Evolutionary conservation across 2,797 vertebrate species (phyloP).

Genomic region (Enteromius trimaculatus): DNA sequence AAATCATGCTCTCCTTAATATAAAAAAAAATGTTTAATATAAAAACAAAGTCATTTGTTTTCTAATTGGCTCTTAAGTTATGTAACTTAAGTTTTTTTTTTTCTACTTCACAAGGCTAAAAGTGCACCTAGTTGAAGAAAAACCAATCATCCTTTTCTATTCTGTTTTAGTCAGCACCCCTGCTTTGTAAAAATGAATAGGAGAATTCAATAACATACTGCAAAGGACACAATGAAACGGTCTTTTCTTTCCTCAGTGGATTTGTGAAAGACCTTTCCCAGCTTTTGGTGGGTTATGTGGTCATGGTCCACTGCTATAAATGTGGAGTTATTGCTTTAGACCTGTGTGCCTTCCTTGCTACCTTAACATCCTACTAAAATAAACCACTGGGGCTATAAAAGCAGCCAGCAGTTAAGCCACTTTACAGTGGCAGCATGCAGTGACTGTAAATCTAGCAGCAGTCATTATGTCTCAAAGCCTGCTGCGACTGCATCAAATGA

Average conservation of each 20-base stretch:
- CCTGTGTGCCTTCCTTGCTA: constrained; percentile 28
- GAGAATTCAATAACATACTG: not conserved
- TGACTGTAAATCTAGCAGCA: constrained; percentile 49
- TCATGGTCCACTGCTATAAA: constrained; percentile 22
- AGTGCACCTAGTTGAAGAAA: too few relatives aligned
- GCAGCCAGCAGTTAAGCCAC: constrained; percentile 46
- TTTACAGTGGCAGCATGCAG: constrained; percentile 31
- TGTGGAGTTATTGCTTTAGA: constrained; percentile 36
- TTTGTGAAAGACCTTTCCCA: constrained; percentile 6
- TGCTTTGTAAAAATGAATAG: not conserved
- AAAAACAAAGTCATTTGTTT: too few relatives aligned
- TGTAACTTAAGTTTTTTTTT: too few relatives aligned
- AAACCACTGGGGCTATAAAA: constrained; percentile 53
- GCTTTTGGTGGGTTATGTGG: constrained; percentile 21
- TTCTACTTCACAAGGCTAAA: too few relatives aligned
- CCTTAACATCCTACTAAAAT: constrained; percentile 50
- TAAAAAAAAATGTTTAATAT: too few relatives aligned
- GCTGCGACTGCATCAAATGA: constrained; percentile 48
- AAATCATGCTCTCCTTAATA: too few relatives aligned
- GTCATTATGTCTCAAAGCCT: constrained; percentile 48
- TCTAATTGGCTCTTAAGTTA: too few relatives aligned
- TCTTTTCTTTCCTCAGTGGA: constrained; percentile 10
- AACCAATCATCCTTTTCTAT: not conserved
- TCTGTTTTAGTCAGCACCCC: not conserved
- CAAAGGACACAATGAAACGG: constrained; percentile 4